Evolutionary conservation across 2,113 vertebrate genomes (phyloP), one percentile per base, ranked within the genome.

Genomic region (Sigmodon hispidus): DNA sequence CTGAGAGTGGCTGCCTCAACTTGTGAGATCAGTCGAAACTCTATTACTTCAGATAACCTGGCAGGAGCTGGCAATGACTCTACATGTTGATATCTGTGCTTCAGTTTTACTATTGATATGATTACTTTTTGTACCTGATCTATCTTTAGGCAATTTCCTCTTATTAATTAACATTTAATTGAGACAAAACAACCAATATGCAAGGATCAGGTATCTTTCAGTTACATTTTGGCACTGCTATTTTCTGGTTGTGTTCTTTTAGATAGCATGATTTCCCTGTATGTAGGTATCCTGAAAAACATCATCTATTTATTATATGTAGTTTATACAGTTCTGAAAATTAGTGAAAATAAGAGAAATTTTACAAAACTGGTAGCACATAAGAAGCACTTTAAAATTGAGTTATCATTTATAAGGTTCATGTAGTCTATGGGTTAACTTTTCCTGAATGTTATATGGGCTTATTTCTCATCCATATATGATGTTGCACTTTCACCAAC

Each of bases 21-120:
- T 61, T 70, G 6, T 29, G 17, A 87, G 94, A 96, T 88, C 61
- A 86, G 57, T 73, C 7, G 76, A 93, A 95, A 59, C 17, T 15
- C 69, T 91, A 9, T 89, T 96, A 79, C 85, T 79, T 29, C 75
- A 89, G 50, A 57, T 88, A 90, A 91, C 75, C 36, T 67, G 65
- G n/a, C 57, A 55, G 40, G 26, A 50, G 24, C 55, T 29, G 75
- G 77, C 0, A 43, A 75, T 81, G n/a, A 75, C 50, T 26, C 34
- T 36, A 2, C 3, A 1, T 59, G 52, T 76, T 90, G 43, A 59
- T 65, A 85, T 86, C 5, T 92, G 12, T 22, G 13, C 43, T 77
- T 96, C 43, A 0, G 17, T 40, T 70, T 16, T 16, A 90, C 84
- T n/a, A 69, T 79, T 77, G 79, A 9, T 45, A 75, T 4, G 5